Evolutionary conservation across 1,140 invertebrate genomes (phyloP).

Genomic region (Bacillus rossius): DNA sequence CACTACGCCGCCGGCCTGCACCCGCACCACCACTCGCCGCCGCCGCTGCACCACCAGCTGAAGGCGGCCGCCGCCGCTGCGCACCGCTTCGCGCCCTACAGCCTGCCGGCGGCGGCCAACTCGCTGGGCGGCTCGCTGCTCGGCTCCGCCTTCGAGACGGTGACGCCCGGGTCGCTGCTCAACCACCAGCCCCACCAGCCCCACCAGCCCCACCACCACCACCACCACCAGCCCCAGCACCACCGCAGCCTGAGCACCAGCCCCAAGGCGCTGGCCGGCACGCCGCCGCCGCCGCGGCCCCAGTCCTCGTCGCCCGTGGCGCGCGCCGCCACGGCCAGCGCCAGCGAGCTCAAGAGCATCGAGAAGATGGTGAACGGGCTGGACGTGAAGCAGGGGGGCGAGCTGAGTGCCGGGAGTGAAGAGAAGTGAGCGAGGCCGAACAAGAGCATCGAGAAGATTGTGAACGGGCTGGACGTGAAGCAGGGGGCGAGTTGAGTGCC

Average conservation of each 20-base stretch:
- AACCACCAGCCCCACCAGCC: slow-evolving; percentile 19
- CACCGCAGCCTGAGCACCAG: neutral
- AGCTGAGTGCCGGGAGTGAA: neutral
- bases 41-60: slow-evolving; percentile 44
- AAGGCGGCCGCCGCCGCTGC: slow-evolving; percentile 49
- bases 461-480: slow-evolving; percentile 84
- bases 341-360: slow-evolving; percentile 85
- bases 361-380: slow-evolving; percentile 95
- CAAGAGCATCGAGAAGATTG: slow-evolving; percentile 97
- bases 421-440: no score
- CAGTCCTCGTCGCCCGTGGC: neutral
- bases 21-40: slow-evolving; percentile 37
- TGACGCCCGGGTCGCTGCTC: slow-evolving; percentile 57
- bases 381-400: slow-evolving; percentile 55
- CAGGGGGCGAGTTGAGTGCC: neutral
- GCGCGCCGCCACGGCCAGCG: slow-evolving; percentile 7
- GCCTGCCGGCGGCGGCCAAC: slow-evolving; percentile 50
- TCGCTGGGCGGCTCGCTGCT: slow-evolving; percentile 47
- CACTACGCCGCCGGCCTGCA: slow-evolving; percentile 50
- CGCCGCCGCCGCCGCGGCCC: neutral
- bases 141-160: slow-evolving; percentile 78
- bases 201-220: neutral
- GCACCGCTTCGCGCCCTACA: slow-evolving; percentile 81
- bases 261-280: neutral
- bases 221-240: neutral